Base-by-base conservation (phyloP, 2,888 invertebrate species). In the Parasteatoda lunata region DNA sequence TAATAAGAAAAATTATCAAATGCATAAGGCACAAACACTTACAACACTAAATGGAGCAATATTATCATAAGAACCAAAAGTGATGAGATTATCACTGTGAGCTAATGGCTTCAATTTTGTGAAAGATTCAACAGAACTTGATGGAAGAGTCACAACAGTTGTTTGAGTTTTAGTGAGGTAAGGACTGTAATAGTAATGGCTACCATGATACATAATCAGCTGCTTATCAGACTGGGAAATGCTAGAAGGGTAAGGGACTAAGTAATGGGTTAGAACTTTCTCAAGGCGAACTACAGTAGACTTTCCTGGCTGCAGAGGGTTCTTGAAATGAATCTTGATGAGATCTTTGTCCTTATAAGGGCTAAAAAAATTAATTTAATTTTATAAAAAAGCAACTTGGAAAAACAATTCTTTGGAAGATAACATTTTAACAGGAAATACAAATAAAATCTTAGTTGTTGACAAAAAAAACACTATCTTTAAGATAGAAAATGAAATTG, bases 141-240 rank as follows among this genome's bases (percentile, higher is more conserved):
- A 95, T 72, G 96, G 95, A 78, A 97, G 92, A 66, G 94, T 93
- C 7, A 99, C 94, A 9, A 94, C 94, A 0, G 97, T 97, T 89
- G 95, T 97, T 92, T 98, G 98, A 65, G 95, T 95, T 0, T 92
- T 92, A 0, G 97, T 95, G 84, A 93, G 91, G 92, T 99, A 99
- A 0, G 97, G 97, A 0, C 96, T 94, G 91, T 95, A 97, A 80
- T 96, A 93, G 91, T 97, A 96, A 84, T 96, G 94, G 91, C 95
- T 97, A 49, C 97, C 98, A 89, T 93, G 94, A 91, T 96, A 98
- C 89, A 96, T 94, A 0, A 99, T 97, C 89, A 97, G 93, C 91
- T 99, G 99, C 90, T 97, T 96, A 91, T 99, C 99, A 89, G 96
- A 95, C 92, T 99, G 99, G 0, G 95, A 94, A 88, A 99, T 98